A percentile compares a stretch with the other conserved stretches of the same genome.
These are phyloP conservation scores for Delphinapterus leucas DNA, from an alignment of 2,113 vertebrate genomes.

Conservation along the genomic window DNA sequence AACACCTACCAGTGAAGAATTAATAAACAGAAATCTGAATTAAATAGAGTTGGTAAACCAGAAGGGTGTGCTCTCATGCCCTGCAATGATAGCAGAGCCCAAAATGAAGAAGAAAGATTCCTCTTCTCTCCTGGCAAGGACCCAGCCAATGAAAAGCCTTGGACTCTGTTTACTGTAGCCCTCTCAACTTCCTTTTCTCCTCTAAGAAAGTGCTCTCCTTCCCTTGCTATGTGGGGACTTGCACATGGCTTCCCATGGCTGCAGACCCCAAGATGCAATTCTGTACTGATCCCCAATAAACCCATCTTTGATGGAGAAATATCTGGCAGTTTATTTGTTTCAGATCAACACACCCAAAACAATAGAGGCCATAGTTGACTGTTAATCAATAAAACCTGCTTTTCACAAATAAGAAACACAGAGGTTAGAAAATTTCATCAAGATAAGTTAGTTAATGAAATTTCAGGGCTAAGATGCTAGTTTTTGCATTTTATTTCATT, in stretches of 20 bases:
- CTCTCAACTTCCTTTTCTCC: neutral
- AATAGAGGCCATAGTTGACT: neutral
- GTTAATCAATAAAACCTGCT: neutral
- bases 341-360: neutral
- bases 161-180: neutral
- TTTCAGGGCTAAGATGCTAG: neutral
- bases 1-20: neutral
- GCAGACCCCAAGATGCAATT: neutral
- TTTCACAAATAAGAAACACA: constrained; percentile 5
- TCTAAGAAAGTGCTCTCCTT: neutral
- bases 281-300: neutral
- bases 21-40: neutral
- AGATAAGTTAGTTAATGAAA: neutral
- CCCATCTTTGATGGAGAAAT: neutral
- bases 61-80: neutral
- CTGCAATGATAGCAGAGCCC: neutral
- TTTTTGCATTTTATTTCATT: constrained; percentile 32
- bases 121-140: neutral
- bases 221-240: neutral
- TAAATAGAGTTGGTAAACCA: neutral
- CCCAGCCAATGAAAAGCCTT: neutral
- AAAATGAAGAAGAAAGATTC: neutral
- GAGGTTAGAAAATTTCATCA: neutral
- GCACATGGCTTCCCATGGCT: neutral
- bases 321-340: neutral